phyloP scores from a whole-genome alignment of 2,888 invertebrate species.

The Tribolium freemani region DNA sequence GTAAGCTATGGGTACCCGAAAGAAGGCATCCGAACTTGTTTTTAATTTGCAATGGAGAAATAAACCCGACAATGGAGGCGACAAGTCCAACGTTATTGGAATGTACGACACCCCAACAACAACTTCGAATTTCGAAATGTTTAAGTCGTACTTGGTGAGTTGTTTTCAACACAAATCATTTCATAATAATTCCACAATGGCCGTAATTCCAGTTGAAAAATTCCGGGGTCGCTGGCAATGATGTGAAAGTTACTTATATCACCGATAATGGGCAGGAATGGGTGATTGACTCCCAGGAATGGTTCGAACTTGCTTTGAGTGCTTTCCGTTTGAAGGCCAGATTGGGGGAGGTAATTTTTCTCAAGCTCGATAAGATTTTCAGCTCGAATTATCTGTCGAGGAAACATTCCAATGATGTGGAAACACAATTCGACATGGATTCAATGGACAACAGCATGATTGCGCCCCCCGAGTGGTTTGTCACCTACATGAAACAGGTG shows the following conservation, averaged over 20 bases:
- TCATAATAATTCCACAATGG: conserved; percentile 5
- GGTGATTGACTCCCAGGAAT: conserved; percentile 66
- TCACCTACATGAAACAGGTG: conserved; percentile 55
- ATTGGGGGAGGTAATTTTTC: conserved; percentile 62
- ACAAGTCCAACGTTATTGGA: conserved; percentile 65
- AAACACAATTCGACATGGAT: conserved; percentile 56
- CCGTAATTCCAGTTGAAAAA: conserved; percentile 63
- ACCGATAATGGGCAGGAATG: conserved; percentile 63
- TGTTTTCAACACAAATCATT: conserved; percentile 27
- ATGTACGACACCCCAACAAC: conserved; percentile 67
- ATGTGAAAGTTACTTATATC: conserved; percentile 66
- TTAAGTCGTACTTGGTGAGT: conserved; percentile 68
- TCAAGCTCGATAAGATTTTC: conserved; percentile 62
- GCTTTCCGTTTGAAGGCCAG: conserved; percentile 64
- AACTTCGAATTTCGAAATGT: conserved; percentile 66
- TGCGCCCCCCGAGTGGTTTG: conserved; percentile 57
- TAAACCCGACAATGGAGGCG: conserved; percentile 60
- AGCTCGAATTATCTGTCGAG: conserved; percentile 30
- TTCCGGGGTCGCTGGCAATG: conserved; percentile 64
- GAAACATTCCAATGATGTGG: conserved; percentile 55
- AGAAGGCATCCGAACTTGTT: conserved; percentile 64
- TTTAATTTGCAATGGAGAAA: conserved; percentile 67
- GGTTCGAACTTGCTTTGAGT: conserved; percentile 67
- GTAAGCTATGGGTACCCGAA: conserved; percentile 47
- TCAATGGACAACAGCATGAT: conserved; percentile 47